phyloP scores from a whole-genome alignment of 1,140 invertebrate genomes.

The Halictus rubicundus region DNA sequence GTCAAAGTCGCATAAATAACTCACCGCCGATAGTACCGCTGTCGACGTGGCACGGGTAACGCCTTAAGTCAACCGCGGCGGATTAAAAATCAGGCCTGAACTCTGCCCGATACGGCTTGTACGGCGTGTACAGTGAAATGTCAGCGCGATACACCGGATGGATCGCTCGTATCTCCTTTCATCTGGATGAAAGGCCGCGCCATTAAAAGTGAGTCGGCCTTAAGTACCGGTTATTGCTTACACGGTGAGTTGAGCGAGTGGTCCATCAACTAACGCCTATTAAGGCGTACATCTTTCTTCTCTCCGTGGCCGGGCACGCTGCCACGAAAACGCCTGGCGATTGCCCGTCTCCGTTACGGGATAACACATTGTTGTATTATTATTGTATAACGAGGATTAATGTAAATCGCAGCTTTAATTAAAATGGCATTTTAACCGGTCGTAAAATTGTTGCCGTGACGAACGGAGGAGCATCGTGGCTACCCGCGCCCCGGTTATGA shows the following conservation, averaged over 20 bases:
- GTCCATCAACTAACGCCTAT: conserved; percentile 35
- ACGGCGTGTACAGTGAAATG: conserved; percentile 1
- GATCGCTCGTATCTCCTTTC: conserved; percentile 32
- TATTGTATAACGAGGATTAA: neutral
- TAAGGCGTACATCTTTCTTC: conserved; percentile 10
- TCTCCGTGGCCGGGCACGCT: too few relatives aligned
- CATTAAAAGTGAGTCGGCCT: conserved; percentile 32
- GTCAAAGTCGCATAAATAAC: neutral
- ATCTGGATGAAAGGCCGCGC: conserved; percentile 36
- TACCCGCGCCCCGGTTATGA: neutral
- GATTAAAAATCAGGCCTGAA: conserved; percentile 1
- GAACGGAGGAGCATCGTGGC: too few relatives aligned
- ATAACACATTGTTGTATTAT: neutral
- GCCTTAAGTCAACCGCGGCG: neutral
- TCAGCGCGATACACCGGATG: conserved; percentile 21
- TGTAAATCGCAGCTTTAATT: neutral
- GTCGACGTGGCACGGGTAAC: too few relatives aligned
- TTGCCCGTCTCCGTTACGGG: neutral
- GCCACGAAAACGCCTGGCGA: neutral
- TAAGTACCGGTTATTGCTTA: conserved; percentile 47
- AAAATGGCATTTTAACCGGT: conserved; percentile 1
- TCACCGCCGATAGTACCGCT: neutral
- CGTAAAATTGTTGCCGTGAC: conserved; percentile 4
- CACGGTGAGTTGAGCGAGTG: conserved; percentile 22
- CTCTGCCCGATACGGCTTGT: neutral